These are phyloP conservation scores for Tetraodon nigroviridis DNA, from an alignment of 2,113 vertebrate genomes.

Conservation along the genomic window DNA sequence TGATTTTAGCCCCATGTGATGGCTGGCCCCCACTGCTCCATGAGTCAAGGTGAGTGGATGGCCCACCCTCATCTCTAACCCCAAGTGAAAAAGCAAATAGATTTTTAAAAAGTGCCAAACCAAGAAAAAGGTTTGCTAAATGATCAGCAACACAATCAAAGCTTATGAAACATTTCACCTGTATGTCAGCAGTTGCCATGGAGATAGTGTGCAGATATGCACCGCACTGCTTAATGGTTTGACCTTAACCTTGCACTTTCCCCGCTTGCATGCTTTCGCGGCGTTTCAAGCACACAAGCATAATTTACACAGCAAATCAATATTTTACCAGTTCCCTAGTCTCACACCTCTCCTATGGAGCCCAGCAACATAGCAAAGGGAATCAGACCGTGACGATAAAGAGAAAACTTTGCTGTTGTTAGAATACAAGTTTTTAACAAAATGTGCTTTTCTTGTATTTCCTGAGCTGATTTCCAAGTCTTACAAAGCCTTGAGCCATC, in stretches of 20 bases:
- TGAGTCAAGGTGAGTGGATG: constrained; percentile 48
- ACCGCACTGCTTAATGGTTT: constrained; percentile 47
- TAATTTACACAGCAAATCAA: constrained; percentile 47
- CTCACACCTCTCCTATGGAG: constrained; percentile 1
- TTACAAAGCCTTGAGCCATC: constrained; percentile 51
- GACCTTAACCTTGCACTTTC: constrained; percentile 59
- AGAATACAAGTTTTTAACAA: too few relatives aligned
- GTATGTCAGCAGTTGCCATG: constrained; percentile 60
- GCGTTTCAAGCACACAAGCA: constrained; percentile 40
- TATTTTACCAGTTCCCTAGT: constrained; percentile 37
- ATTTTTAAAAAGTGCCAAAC: constrained; percentile 21
- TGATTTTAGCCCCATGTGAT: constrained; percentile 36
- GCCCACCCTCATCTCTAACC: constrained; percentile 15
- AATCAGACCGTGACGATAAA: not conserved
- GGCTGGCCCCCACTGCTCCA: constrained; percentile 37
- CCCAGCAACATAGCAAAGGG: not conserved
- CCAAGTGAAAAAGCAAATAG: constrained; percentile 12
- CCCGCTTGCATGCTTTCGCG: constrained; percentile 34
- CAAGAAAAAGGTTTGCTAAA: constrained; percentile 26
- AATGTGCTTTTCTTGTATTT: constrained; percentile 12
- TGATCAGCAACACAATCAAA: constrained; percentile 39
- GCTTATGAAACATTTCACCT: constrained; percentile 59
- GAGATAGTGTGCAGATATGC: constrained; percentile 50
- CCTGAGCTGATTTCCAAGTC: constrained; percentile 35
- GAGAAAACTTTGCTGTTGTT: not conserved